These are phyloP conservation scores for Smittia sp. DNA, from an alignment of 2,888 invertebrate species.

Conservation along the genomic window DNA sequence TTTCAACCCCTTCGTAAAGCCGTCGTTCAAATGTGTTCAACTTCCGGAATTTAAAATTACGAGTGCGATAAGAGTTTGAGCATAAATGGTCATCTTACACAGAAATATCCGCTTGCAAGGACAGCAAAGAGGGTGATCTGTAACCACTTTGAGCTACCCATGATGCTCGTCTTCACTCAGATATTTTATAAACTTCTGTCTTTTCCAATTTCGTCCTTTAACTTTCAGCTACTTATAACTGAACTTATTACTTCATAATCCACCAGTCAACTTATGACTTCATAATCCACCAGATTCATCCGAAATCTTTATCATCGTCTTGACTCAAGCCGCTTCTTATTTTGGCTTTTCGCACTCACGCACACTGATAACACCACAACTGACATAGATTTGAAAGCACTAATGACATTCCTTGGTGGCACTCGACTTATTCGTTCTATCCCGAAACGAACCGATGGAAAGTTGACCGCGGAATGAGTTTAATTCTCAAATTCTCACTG, in stretches of 20 bases:
- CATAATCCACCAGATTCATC: background rate
- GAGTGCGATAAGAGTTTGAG: slow-evolving; percentile 7
- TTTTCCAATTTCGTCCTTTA: background rate
- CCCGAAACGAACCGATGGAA: slow-evolving; percentile 21
- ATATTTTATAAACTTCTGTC: background rate
- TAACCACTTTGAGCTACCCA: slow-evolving; percentile 19
- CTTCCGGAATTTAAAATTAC: slow-evolving; percentile 30
- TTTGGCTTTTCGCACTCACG: slow-evolving; percentile 20
- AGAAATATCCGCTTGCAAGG: slow-evolving; percentile 6
- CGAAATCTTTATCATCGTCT: background rate
- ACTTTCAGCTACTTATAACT: no score
- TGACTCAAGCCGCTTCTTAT: background rate
- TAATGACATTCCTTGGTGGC: slow-evolving; percentile 6
- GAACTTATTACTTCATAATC: no score
- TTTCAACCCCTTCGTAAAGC: slow-evolving; percentile 5
- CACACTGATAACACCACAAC: background rate
- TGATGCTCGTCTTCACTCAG: slow-evolving; percentile 10
- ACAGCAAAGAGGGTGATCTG: background rate
- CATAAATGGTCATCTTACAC: slow-evolving; percentile 24
- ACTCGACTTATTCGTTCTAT: background rate
- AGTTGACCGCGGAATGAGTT: slow-evolving; percentile 37
- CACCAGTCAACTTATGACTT: background rate
- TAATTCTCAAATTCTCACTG: slow-evolving; percentile 33
- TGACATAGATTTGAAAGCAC: slow-evolving; percentile 27
- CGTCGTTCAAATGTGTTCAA: slow-evolving; percentile 7